Evolutionary conservation across 2,888 invertebrate species (phyloP), one percentile per base, ranked within the genome.

Genomic region (Drosophila demipolita): DNA sequence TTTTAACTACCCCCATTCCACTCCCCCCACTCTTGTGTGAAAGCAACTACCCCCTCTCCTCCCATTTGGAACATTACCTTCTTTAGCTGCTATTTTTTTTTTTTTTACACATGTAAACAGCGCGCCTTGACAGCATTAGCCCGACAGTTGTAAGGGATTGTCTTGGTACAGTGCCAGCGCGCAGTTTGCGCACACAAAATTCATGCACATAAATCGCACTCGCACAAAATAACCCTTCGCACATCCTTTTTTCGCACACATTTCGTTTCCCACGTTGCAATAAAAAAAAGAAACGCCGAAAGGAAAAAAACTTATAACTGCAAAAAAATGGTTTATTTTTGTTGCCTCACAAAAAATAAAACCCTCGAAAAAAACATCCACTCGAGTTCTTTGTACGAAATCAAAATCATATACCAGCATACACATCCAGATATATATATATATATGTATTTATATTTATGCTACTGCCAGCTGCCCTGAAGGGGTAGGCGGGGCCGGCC

Each of bases 231-330:
- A 63, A 61, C 65, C 70, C 71, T 50, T 53, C 29, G 52, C 58
- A 63, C 73, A 68, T 64, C 63, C 70, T 64, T 62, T 57, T 42
- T 36, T 32, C 36, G 50, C 54, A 65, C 61, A 61, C 53, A 57
- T 61, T 64, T 54, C 58, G 35, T 76, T 88, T 90, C 75, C 83
- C 88, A 84, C 86, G 83, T 69, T 84, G 89, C 72, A 81, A 78
- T 70, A 80, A 87, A 79, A 88, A 86, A 88, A 86, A 64, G 29
- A 49, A 55, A 59, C 61, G 45, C 62, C 35, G 40, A 57, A 59
- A 61, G 53, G 53, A 50, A 71, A 35, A 49, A 54, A 17, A 17
- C 12, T 4, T 23, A 49, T 12, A 71, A 33, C 40, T 32, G 54
- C 33, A 20, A 35, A 59, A 50, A 42, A 35, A 52, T 23, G 8